phyloP scores from a whole-genome alignment of 2,797 vertebrate genomes.

The Etheostoma perlongum region DNA sequence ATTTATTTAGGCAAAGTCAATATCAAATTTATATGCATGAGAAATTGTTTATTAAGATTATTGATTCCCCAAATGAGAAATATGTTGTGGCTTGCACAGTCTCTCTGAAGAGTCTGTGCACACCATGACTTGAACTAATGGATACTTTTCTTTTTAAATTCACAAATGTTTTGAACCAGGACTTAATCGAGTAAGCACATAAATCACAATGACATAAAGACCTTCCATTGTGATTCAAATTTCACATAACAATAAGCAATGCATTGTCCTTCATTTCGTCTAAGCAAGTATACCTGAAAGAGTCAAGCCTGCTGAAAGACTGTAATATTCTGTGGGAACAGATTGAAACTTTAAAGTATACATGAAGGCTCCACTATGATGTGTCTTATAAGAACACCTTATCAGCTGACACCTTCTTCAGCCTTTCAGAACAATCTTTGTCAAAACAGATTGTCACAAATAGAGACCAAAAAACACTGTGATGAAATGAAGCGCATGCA shows the following conservation, averaged over 20 bases:
- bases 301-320: not conserved
- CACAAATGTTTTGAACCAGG: not conserved
- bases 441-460: not conserved
- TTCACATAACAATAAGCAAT: not conserved
- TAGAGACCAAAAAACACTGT: not conserved
- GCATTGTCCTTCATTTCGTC: slow-evolving; percentile 8
- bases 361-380: not conserved
- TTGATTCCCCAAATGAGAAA: not conserved
- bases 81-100: not conserved
- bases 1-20: not conserved
- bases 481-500: too few relatives aligned
- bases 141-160: slow-evolving; percentile 2
- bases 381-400: not conserved
- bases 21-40: not conserved
- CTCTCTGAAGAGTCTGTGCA: not conserved
- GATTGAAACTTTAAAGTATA: not conserved
- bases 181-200: not conserved
- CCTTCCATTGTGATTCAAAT: not conserved
- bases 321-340: not conserved
- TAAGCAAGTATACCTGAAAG: slow-evolving; percentile 8
- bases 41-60: not conserved
- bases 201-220: not conserved
- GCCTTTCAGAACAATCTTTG: not conserved
- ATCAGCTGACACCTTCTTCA: not conserved
- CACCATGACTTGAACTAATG: not conserved